Percentiles rank a stretch among this genome's conserved stretches.
phyloP scores from a whole-genome alignment of 2,888 invertebrate species.

The Patella depressa region DNA sequence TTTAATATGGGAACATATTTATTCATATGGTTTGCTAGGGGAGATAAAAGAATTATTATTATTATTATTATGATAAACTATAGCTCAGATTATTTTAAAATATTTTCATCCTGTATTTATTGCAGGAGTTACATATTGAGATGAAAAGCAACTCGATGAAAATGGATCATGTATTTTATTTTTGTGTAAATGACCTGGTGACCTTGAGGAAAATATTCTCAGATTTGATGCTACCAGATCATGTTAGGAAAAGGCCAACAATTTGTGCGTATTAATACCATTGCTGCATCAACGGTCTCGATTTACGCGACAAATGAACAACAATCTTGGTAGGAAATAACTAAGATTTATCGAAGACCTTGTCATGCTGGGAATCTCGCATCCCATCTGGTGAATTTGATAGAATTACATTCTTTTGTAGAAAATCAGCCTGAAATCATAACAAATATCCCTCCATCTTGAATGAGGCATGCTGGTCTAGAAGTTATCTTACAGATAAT shows the following conservation, averaged over 20 bases:
- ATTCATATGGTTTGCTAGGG: not conserved
- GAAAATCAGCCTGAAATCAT: not conserved
- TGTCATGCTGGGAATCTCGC: not conserved
- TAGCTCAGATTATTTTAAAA: not conserved
- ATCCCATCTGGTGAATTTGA: slow-evolving; percentile 8
- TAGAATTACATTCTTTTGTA: slow-evolving; percentile 1
- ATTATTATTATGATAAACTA: slow-evolving; percentile 4
- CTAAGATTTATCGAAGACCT: not conserved
- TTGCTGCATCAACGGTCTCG: not conserved
- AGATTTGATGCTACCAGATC: slow-evolving; percentile 1
- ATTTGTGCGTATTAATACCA: not conserved
- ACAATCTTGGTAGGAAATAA: not conserved
- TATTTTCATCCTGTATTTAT: not conserved
- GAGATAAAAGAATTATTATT: slow-evolving; percentile 10
- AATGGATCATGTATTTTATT: slow-evolving; percentile 2
- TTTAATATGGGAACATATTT: not conserved
- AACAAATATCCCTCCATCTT: slow-evolving; percentile 9
- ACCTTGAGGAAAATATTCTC: slow-evolving; percentile 2
- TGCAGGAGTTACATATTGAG: not conserved
- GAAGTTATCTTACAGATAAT: not conserved
- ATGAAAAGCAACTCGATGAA: not conserved
- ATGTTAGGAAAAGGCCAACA: not conserved
- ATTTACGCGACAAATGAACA: not conserved
- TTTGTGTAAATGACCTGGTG: slow-evolving; percentile 9
- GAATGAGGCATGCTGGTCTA: not conserved